phyloP scores from a whole-genome alignment of 2,113 vertebrate species.

The Phyllostomus discolor region DNA sequence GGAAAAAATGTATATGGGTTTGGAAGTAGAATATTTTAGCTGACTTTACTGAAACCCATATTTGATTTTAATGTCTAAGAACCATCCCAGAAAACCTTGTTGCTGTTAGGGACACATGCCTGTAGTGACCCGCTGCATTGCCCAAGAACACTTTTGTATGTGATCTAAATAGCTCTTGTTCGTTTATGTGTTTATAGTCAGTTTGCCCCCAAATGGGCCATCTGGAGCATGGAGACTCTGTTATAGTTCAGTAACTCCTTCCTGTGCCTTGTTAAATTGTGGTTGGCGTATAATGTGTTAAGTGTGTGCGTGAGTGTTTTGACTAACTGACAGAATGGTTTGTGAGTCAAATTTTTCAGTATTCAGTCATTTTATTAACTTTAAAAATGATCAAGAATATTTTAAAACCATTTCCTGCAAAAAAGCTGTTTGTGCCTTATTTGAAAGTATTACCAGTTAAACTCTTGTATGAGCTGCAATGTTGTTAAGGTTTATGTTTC shows the following conservation, averaged over 20 bases:
- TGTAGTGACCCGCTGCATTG: neutral
- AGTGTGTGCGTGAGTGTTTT: neutral
- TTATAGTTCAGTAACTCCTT: neutral
- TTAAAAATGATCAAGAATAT: slow-evolving; percentile 5
- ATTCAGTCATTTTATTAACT: neutral
- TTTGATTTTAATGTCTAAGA: neutral
- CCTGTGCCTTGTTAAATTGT: neutral
- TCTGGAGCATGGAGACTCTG: neutral
- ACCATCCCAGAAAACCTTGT: neutral
- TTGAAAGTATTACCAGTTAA: slow-evolving; percentile 3
- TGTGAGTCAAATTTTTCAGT: neutral
- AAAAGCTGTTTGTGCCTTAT: neutral
- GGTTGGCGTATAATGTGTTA: neutral
- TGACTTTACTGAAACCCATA: neutral
- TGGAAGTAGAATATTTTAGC: neutral
- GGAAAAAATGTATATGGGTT: neutral
- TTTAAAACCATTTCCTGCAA: neutral
- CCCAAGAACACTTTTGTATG: neutral
- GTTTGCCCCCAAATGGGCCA: neutral
- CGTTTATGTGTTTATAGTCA: neutral
- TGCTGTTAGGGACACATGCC: neutral
- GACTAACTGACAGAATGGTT: neutral
- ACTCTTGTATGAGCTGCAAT: neutral
- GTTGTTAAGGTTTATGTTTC: slow-evolving; percentile 42
- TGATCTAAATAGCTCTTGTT: neutral